Conservation (phyloP, 2,113 vertebrate species). For the Arvicanthis niloticus region DNA sequence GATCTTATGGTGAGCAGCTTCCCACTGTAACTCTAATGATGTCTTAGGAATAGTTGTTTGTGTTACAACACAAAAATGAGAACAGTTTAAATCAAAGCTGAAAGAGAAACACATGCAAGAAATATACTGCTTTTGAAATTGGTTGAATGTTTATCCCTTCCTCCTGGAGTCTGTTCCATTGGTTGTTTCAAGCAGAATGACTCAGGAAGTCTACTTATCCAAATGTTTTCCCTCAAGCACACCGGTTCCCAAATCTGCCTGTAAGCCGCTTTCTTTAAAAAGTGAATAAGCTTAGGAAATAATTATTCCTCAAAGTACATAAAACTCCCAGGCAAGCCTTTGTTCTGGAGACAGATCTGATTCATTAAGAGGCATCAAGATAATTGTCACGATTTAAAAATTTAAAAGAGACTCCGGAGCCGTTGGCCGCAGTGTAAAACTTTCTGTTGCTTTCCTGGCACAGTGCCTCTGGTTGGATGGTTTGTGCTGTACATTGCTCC, state of each 20-base stretch:
- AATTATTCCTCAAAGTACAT: constrained; percentile 81
- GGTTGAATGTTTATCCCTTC: constrained; percentile 48
- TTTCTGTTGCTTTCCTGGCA: constrained; percentile 88
- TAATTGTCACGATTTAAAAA: constrained; percentile 91
- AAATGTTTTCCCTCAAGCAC: constrained; percentile 86
- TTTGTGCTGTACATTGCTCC: constrained; percentile 83
- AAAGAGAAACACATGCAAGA: constrained; percentile 65
- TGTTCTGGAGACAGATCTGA: constrained; percentile 86
- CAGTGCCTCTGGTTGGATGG: constrained; percentile 86
- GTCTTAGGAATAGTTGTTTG: neutral
- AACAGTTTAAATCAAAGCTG: neutral
- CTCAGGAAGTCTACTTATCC: constrained; percentile 84
- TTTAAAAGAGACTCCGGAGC: constrained; percentile 88
- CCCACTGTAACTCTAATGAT: neutral
- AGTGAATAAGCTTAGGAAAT: constrained; percentile 87
- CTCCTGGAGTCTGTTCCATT: constrained; percentile 69
- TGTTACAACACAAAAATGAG: neutral
- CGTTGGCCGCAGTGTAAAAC: constrained; percentile 88
- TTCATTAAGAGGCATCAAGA: constrained; percentile 89
- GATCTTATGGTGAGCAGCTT: neutral
- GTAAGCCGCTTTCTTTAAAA: constrained; percentile 84
- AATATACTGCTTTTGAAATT: constrained; percentile 65
- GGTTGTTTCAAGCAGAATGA: constrained; percentile 80
- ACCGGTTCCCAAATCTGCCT: constrained; percentile 85
- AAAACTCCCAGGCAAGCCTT: constrained; percentile 83